Base-by-base conservation (phyloP, 2,113 vertebrate species). In the Chaenogobius annularis region DNA sequence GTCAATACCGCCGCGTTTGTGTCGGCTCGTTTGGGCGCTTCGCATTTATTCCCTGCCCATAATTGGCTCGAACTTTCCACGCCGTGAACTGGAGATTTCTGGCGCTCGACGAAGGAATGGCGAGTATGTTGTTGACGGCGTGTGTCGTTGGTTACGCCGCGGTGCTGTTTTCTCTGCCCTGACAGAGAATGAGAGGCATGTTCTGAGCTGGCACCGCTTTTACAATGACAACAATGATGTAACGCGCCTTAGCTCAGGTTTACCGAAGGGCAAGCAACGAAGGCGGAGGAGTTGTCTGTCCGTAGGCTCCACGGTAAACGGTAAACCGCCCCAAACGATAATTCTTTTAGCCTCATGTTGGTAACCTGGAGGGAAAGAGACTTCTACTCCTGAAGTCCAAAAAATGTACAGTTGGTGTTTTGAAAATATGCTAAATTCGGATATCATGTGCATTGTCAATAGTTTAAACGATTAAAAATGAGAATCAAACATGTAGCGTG, bases 171-270 rank as follows among this genome's bases (percentile, higher is more conserved):
- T 63, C n/a, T 63, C 17, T 6, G 35, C 35, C 35, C 61, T n/a
- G 15, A 63, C 35, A 19, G 37, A 63, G 61, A 63, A 63, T 63
- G 61, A 63, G 10, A 63, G 5, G 35, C 37, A 63, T 20, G 61
- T n/a, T 4, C 7, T 8, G 4, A n/a, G 19, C 35, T 63, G 61
- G 35, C 61, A 63, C 31, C 8, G 61, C 15, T 63, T 63, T 63
- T 37, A 40, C 40, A 15, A 35, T 40, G 15, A 7, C 26, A 31
- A 1, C 15, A 17, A n/a, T 62, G 59, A 63, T 35, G 59, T n/a
- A 63, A 40, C 19, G 7, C 8, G n/a, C 7, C 3, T 7, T 8
- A 37, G 14, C 61, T 40, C 15, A n/a, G 35, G 61, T 63, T 63
- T 63, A 40, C 17, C 31, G 10, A 1, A 62, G 35, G 61, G 3